Percentiles rank a stretch among this genome's conserved stretches.
phyloP scores from a whole-genome alignment of 2,797 vertebrate species.

The Discoglossus pictus region DNA sequence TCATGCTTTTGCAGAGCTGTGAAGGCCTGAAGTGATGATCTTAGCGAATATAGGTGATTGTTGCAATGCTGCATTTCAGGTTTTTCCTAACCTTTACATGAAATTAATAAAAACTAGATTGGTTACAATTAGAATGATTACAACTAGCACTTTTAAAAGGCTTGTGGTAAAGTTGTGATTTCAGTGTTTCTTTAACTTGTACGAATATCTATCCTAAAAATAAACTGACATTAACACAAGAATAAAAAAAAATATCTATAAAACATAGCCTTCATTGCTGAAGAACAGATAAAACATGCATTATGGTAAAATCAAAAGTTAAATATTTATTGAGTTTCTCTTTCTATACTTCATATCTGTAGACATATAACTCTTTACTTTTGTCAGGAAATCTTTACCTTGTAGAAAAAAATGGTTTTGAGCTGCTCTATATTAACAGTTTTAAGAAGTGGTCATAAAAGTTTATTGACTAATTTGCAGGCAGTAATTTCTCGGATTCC shows the following conservation, averaged over 20 bases:
- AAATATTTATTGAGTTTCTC: conserved; percentile 43
- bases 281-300: conserved; percentile 39
- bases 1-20: too few species aligned
- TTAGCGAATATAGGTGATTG: too few species aligned
- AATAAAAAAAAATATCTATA: background rate
- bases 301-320: conserved; percentile 42
- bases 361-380: conserved; percentile 40
- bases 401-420: conserved; percentile 57
- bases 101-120: too few species aligned
- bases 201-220: conserved; percentile 5
- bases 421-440: conserved; percentile 58
- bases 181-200: too few species aligned
- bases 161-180: too few species aligned
- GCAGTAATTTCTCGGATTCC: conserved; percentile 55
- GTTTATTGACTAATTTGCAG: conserved; percentile 65
- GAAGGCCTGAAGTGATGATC: too few species aligned
- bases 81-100: too few species aligned
- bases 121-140: too few species aligned
- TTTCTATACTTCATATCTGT: conserved; percentile 26
- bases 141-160: too few species aligned
- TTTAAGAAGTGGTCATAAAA: conserved; percentile 58
- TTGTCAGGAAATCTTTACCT: conserved; percentile 55
- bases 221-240: too few species aligned
- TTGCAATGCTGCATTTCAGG: too few species aligned
- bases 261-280: conserved; percentile 10